phyloP scores from a whole-genome alignment of 2,888 invertebrate species.

The Mimachlamys varia region DNA sequence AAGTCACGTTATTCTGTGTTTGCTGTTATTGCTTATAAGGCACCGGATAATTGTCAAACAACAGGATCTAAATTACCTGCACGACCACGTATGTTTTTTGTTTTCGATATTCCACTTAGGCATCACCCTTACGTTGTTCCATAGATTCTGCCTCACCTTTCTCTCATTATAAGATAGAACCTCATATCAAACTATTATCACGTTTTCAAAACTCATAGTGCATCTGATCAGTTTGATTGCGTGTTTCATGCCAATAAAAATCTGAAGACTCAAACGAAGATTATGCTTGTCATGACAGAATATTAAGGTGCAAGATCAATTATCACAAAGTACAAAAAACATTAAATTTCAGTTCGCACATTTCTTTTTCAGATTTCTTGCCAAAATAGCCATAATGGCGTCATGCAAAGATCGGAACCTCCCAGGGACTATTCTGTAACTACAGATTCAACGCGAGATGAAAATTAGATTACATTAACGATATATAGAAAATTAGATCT shows the following conservation, averaged over 20 bases:
- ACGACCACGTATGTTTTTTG: no score
- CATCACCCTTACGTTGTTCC: not conserved
- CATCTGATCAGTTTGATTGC: not conserved
- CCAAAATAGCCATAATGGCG: slow-evolving; percentile 25
- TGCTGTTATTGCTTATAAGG: no score
- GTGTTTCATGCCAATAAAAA: not conserved
- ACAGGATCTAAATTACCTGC: no score
- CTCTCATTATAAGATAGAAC: not conserved
- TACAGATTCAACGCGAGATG: slow-evolving; percentile 22
- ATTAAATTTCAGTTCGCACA: not conserved
- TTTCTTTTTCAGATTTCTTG: slow-evolving; percentile 14
- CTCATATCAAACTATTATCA: not conserved
- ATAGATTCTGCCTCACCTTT: not conserved
- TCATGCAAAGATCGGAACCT: slow-evolving; percentile 37
- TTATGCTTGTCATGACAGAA: not conserved
- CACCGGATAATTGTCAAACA: no score
- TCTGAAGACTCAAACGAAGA: not conserved
- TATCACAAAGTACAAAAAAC: slow-evolving; percentile 31
- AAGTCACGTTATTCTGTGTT: no score
- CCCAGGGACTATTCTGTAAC: not conserved
- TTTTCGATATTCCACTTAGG: no score
- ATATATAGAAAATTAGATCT: slow-evolving; percentile 49
- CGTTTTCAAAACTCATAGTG: not conserved
- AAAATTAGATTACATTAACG: slow-evolving; percentile 50
- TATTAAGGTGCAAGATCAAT: slow-evolving; percentile 22